Conservation (phyloP, 2,797 vertebrate species). For the Neostethus bicornis region DNA sequence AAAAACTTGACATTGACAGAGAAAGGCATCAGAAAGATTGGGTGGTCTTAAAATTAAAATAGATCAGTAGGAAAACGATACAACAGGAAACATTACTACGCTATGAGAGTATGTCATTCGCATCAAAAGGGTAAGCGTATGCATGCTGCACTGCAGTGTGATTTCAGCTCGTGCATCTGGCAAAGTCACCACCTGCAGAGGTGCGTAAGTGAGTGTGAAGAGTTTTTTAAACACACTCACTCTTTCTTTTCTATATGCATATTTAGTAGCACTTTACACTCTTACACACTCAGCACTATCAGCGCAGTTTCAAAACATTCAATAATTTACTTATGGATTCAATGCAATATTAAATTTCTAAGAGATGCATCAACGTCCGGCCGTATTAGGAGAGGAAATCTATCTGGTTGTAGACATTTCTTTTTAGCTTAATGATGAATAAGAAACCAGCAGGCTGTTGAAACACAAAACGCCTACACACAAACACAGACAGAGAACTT, state of each 20-base stretch:
- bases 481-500: too few relatives aligned
- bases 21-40: too few relatives aligned
- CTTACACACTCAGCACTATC: constrained; percentile 24
- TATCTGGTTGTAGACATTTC: constrained; percentile 18
- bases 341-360: constrained; percentile 64
- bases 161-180: background rate
- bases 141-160: background rate
- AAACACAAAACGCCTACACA: too few relatives aligned
- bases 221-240: constrained; percentile 16
- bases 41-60: too few relatives aligned
- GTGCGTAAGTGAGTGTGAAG: background rate
- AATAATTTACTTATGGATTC: constrained; percentile 63
- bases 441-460: too few relatives aligned
- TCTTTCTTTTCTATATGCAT: constrained; percentile 1
- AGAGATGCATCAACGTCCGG: constrained; percentile 2
- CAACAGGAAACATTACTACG: too few relatives aligned
- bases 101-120: too few relatives aligned
- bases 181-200: constrained; percentile 16
- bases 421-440: too few relatives aligned
- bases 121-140: background rate
- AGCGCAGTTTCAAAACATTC: constrained; percentile 59
- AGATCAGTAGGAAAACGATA: too few relatives aligned
- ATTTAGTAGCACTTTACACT: constrained; percentile 13
- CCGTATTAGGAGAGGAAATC: constrained; percentile 2
- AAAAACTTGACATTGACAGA: too few relatives aligned